phyloP scores from a whole-genome alignment of 2,888 invertebrate species.

The Hesperia comma region DNA sequence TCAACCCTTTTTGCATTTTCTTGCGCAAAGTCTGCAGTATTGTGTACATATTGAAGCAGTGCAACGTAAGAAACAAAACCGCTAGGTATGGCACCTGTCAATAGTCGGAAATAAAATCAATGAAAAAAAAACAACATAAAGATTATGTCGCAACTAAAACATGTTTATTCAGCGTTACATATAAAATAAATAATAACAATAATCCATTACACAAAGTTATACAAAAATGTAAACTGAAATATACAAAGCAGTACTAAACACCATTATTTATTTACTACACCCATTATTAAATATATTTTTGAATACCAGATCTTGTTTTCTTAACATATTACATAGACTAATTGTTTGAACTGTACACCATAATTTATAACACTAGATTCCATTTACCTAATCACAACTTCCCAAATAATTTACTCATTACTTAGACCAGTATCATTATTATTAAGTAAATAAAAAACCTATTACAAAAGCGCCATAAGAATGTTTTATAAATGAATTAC shows the following conservation, averaged over 20 bases:
- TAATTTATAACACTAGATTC: slow-evolving; percentile 9
- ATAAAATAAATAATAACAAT: slow-evolving; percentile 48
- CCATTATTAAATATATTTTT: not conserved
- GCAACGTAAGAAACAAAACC: slow-evolving; percentile 92
- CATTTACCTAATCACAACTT: slow-evolving; percentile 7
- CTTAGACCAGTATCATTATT: slow-evolving; percentile 5
- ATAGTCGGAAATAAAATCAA: slow-evolving; percentile 63
- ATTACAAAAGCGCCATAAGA: slow-evolving; percentile 7
- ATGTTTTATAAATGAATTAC: slow-evolving; percentile 8
- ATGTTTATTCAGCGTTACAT: slow-evolving; percentile 56
- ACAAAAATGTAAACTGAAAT: slow-evolving; percentile 52
- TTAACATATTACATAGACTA: slow-evolving; percentile 1
- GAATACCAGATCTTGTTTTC: slow-evolving; percentile 22
- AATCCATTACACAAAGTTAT: slow-evolving; percentile 40
- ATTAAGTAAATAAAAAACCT: not conserved
- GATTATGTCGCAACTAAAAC: slow-evolving; percentile 62
- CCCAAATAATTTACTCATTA: not conserved
- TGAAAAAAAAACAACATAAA: slow-evolving; percentile 52
- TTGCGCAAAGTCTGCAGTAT: slow-evolving; percentile 94
- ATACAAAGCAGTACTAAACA: slow-evolving; percentile 52
- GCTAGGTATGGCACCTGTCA: slow-evolving; percentile 91
- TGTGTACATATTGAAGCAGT: slow-evolving; percentile 94
- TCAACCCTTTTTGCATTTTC: slow-evolving; percentile 86
- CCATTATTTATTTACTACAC: slow-evolving; percentile 4
- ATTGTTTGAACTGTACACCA: not conserved